These are phyloP conservation scores for Enteromius argenteus DNA, from an alignment of 2,797 vertebrate genomes.

Conservation along the genomic window DNA sequence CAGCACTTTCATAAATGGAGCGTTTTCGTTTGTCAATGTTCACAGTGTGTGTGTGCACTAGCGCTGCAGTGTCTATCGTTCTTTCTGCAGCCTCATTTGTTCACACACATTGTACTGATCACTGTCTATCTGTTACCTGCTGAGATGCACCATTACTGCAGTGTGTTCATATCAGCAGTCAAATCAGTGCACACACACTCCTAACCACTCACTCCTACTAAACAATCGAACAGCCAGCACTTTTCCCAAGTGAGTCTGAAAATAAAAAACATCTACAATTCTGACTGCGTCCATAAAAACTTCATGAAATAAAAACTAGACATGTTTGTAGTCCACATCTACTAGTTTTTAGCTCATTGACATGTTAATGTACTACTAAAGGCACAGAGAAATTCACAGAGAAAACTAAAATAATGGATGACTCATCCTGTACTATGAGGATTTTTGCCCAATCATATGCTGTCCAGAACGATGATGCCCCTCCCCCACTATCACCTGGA, in stretches of 20 bases:
- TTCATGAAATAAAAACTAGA: neutral
- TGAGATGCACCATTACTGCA: slow-evolving; percentile 13
- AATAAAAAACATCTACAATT: neutral
- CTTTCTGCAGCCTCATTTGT: slow-evolving; percentile 30
- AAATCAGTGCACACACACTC: neutral
- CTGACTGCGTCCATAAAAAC: neutral
- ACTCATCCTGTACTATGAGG: neutral
- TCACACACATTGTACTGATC: slow-evolving; percentile 31
- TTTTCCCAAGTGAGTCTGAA: slow-evolving; percentile 1
- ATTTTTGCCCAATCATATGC: slow-evolving; percentile 3
- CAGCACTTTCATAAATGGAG: slow-evolving; percentile 23
- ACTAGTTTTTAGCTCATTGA: neutral
- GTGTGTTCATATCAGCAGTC: slow-evolving; percentile 13
- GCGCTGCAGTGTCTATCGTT: slow-evolving; percentile 10
- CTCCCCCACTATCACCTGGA: neutral
- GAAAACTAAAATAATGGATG: neutral
- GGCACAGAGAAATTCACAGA: neutral
- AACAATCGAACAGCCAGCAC: slow-evolving; percentile 1
- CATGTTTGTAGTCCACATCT: neutral
- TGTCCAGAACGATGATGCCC: neutral
- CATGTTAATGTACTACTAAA: no score
- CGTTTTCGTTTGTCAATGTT: neutral
- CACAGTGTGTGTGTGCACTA: neutral
- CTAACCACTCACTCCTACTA: neutral
- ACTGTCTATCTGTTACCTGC: neutral